Base-by-base conservation (phyloP, 53 echinoderm and acorn worm genomes). In the Luidia sarsii region DNA sequence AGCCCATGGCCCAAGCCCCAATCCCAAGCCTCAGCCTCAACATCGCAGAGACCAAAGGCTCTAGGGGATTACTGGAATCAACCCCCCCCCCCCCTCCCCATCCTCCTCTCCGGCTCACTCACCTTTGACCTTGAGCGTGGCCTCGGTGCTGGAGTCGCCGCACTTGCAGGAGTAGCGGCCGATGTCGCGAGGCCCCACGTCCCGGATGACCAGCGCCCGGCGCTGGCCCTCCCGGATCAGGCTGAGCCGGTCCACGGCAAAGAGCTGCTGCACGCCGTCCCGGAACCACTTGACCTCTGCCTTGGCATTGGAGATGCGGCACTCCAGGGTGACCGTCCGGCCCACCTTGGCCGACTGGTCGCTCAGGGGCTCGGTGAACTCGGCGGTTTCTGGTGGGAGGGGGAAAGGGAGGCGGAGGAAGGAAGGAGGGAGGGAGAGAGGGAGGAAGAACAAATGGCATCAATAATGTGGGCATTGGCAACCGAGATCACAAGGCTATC, bases 311-410 rank as follows among this genome's bases (percentile, higher is more conserved):
- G 99, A 94, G 64, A 99, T 89, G 36, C 91, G 89, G 85, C 92
- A 92, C 64, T 99, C 99, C 39, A 99, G 71, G 46, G 89, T 94
- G 22, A 94, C 85, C 4, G 84, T 94, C 84, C 89, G 83, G 33
- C 99, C 99, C 20, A 80, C 94, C 56, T 88, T 94, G 68, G 99
- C 89, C 19, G 84, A 86, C n/a, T 84, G 89, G 85, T 99, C 94
- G 55, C 89, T 86, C 23, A 99, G 75, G 24, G 82, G 85, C 31
- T 91, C 91, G 4, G 89, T 87, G 89, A 99, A 99, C 46, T 94
- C 99, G 22, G 99, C 99, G 60, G 75, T 82, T 91, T 94, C 99
- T 99, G 89, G 61, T 62, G 21, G 41, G 13, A 32, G 48, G 1
- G 51, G 64, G 19, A 39, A 16, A 27, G 48, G n/a, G n/a, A n/a